phyloP scores from a whole-genome alignment of 1,140 invertebrate genomes.

The Teleopsis dalmanni region DNA sequence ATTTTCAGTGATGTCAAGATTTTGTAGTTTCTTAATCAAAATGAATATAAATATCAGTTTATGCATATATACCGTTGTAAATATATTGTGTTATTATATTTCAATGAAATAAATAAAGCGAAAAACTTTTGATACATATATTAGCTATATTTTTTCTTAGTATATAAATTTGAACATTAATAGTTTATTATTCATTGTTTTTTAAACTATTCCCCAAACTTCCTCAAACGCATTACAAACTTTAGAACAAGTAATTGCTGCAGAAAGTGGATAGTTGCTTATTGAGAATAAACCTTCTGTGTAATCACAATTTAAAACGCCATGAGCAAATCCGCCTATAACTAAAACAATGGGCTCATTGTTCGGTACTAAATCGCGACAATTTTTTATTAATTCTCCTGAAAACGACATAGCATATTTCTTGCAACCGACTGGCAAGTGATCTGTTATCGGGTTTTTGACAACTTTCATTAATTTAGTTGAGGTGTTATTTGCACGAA shows the following conservation, averaged over 20 bases:
- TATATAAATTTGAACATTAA: no score
- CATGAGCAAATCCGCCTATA: conserved; percentile 96
- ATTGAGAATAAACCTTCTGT: conserved; percentile 86
- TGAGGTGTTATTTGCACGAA: conserved; percentile 80
- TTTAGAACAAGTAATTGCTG: conserved; percentile 92
- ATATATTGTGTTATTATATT: no score
- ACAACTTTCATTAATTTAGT: conserved; percentile 94
- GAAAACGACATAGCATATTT: conserved; percentile 90
- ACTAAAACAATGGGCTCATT: conserved; percentile 78
- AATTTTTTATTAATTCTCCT: conserved; percentile 67
- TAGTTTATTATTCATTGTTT: neutral
- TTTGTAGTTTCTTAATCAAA: no score
- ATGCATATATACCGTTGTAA: no score
- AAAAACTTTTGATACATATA: no score
- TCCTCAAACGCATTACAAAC: conserved; percentile 97
- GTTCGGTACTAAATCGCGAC: conserved; percentile 69
- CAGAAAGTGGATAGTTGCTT: conserved; percentile 93
- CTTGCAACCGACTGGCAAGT: conserved; percentile 89
- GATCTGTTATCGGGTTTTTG: conserved; percentile 91
- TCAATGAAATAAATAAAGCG: no score
- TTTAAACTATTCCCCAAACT: conserved; percentile 77
- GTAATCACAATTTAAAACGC: conserved; percentile 85
- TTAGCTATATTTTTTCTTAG: neutral
- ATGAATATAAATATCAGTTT: no score
- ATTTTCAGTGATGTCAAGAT: no score